Evolutionary conservation across 2,113 vertebrate genomes (phyloP).

Genomic region (Halcyon senegalensis): DNA sequence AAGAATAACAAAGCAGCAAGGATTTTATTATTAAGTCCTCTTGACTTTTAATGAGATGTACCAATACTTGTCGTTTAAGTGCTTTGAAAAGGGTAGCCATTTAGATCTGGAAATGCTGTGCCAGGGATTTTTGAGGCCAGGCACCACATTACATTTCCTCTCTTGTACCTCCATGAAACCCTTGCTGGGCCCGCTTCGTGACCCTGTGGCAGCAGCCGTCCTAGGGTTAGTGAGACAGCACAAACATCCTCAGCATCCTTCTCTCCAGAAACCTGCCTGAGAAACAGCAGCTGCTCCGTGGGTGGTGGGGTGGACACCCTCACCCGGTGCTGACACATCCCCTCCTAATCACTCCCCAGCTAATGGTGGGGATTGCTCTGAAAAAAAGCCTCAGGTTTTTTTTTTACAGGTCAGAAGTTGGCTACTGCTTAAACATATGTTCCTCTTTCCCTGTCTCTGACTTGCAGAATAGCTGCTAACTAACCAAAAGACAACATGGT

Average conservation of each 20-base stretch:
- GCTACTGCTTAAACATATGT: slow-evolving; percentile 54
- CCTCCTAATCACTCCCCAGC: neutral
- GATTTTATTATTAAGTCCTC: neutral
- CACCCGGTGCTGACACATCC: rapidly evolving
- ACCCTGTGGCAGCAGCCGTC: neutral
- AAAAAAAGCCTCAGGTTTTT: neutral
- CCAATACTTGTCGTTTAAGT: neutral
- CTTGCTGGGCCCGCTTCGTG: rapidly evolving
- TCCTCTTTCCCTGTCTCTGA: slow-evolving; percentile 19
- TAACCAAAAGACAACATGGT: slow-evolving; percentile 61
- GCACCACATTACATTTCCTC: neutral
- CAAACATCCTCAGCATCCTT: neutral
- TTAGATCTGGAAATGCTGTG: neutral
- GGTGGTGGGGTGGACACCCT: neutral
- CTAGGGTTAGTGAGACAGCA: neutral
- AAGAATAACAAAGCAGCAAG: neutral
- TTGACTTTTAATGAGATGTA: slow-evolving; percentile 6
- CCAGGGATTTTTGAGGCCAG: neutral
- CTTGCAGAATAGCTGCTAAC: slow-evolving; percentile 64
- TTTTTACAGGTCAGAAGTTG: slow-evolving; percentile 34
- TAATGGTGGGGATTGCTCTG: neutral
- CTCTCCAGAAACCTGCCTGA: neutral
- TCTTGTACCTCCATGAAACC: neutral
- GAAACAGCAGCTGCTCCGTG: neutral
- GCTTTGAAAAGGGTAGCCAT: neutral